These are phyloP conservation scores for Actinopyga echinites DNA, from an alignment of 53 echinoderm and acorn worm genomes.

Conservation along the genomic window DNA sequence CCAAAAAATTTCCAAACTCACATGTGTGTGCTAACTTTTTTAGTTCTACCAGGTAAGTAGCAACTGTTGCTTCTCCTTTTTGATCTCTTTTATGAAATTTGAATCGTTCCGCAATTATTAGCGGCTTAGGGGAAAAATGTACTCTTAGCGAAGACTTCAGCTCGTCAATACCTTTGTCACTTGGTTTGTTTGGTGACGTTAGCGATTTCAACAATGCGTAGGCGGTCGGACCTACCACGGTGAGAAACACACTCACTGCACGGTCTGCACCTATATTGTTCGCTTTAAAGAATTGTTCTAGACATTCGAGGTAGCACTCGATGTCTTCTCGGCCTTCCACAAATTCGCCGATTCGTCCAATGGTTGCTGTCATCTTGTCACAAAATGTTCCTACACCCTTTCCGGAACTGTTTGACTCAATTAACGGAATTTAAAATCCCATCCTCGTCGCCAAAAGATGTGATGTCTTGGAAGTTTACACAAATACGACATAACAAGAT, in stretches of 20 bases:
- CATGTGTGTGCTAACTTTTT: conserved; percentile 1
- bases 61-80: conserved; percentile 1
- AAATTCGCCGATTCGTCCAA: conserved; percentile 52
- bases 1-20: conserved; percentile 30
- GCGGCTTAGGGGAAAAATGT: conserved; percentile 34
- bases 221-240: not conserved
- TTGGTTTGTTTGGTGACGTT: conserved; percentile 6
- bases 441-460: conserved; percentile 19
- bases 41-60: conserved; percentile 18
- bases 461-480: not conserved
- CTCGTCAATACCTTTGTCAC: conserved; percentile 2
- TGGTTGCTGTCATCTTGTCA: conserved; percentile 33
- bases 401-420: not conserved
- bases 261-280: not conserved
- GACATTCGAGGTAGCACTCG: conserved; percentile 23
- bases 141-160: conserved; percentile 1
- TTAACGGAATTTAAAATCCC: not conserved
- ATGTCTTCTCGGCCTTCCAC: conserved; percentile 26
- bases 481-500: not conserved
- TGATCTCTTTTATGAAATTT: conserved; percentile 19
- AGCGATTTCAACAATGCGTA: conserved; percentile 23
- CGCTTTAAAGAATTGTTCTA: conserved; percentile 20
- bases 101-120: conserved; percentile 34
- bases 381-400: conserved; percentile 31
- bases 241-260: conserved; percentile 6